These are phyloP conservation scores for Empidonax traillii DNA, from an alignment of 2,113 vertebrate species.

Conservation along the genomic window DNA sequence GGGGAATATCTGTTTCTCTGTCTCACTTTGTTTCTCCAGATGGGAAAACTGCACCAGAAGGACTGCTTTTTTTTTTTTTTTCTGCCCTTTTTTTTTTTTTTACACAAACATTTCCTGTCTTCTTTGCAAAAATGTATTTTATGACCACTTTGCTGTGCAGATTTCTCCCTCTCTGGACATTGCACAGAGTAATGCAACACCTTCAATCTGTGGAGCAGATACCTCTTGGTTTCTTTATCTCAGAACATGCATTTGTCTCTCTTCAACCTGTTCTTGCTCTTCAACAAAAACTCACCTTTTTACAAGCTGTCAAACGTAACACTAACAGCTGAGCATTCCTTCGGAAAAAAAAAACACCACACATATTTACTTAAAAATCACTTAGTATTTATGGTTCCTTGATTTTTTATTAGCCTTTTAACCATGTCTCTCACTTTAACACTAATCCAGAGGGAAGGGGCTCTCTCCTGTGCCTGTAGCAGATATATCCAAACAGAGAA, in stretches of 20 bases:
- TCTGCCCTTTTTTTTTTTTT: neutral
- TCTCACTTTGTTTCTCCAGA: slow-evolving; percentile 70
- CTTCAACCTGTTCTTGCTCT: slow-evolving; percentile 46
- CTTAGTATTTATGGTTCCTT: slow-evolving; percentile 70
- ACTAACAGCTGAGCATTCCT: slow-evolving; percentile 55
- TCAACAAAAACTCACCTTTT: slow-evolving; percentile 67
- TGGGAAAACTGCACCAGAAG: slow-evolving; percentile 62
- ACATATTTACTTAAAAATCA: slow-evolving; percentile 73
- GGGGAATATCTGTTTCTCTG: slow-evolving; percentile 33
- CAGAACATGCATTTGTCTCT: slow-evolving; percentile 51
- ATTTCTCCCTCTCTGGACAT: slow-evolving; percentile 56
- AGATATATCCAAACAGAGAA: slow-evolving; percentile 28
- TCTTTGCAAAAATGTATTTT: slow-evolving; percentile 72
- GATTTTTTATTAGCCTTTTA: slow-evolving; percentile 76
- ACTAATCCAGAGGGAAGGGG: slow-evolving; percentile 54
- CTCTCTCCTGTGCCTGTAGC: slow-evolving; percentile 46
- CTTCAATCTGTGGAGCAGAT: slow-evolving; percentile 64
- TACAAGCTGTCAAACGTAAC: slow-evolving; percentile 68
- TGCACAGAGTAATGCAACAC: slow-evolving; percentile 41
- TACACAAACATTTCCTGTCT: slow-evolving; percentile 69
- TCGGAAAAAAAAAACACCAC: neutral
- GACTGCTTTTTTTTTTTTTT: neutral
- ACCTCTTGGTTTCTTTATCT: slow-evolving; percentile 57
- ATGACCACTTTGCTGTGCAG: slow-evolving; percentile 57
- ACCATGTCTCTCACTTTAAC: slow-evolving; percentile 69